Evolutionary conservation across 2,797 vertebrate genomes (phyloP), one percentile per base, ranked within the genome.

Genomic region (Scleropages formosus): DNA sequence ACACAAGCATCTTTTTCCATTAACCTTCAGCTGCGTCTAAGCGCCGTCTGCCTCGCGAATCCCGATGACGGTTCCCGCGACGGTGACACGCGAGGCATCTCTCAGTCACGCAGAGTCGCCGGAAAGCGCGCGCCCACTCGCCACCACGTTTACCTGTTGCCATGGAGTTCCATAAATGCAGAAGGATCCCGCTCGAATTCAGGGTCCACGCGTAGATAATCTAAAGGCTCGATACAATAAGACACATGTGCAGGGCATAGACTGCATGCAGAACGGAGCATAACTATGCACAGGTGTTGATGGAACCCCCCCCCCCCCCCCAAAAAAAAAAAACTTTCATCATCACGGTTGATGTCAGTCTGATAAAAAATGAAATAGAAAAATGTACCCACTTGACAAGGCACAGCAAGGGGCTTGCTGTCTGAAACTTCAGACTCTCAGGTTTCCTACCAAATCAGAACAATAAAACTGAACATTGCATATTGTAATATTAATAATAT

Each of bases 11-110:
- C 62, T 49, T 53, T 78, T 73, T 78, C 56, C 72, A 73, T 60
- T 63, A 62, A 62, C 82, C 78, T 83, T 83, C 75, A 81, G 77
- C 22, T 80, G 59, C 73, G 59, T 82, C 81, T 81, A 74, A 74
- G 56, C 60, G 44, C 31, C 73, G 78, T 47, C 60, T 71, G 74
- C 75, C 74, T 77, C 78, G 82, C 77, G 31, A 72, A 39, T 22
- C 18, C 62, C 72, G 49, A 78, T 84, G 76, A 83, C n/a, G 16
- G 24, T 51, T 13, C 65, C 78, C 39, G 68, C 15, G 64, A 77
- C 73, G 82, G 77, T 75, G 74, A 82, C 82, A 74, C 46, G 26
- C 46, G 73, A 39, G 18, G 26, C 72, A 22, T 18, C 60, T 64
- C 22, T 64, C 22, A n/a, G 65, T 61, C 65, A 26, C 20, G 11